A percentile compares a stretch with the other conserved stretches of the same genome.
These are phyloP conservation scores for Raja brachyura DNA, from an alignment of 2,113 vertebrate species.

Conservation along the genomic window DNA sequence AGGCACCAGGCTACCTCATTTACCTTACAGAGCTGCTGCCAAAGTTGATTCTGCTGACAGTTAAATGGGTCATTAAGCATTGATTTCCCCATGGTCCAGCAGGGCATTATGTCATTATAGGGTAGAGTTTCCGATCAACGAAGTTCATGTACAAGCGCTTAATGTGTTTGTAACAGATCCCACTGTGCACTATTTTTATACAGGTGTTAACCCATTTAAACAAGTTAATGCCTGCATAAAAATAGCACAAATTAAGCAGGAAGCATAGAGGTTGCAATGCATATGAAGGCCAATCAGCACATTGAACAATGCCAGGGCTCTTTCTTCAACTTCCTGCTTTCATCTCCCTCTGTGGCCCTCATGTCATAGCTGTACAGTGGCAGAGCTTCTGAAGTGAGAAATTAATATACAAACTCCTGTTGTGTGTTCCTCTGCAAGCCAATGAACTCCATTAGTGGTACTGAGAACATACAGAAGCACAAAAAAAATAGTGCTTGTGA, in stretches of 20 bases:
- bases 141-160: conserved; percentile 7
- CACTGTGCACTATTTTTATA: conserved; percentile 8
- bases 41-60: conserved; percentile 11
- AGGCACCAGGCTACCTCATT: conserved; percentile 10
- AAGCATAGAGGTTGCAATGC: neutral
- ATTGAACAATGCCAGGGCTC: neutral
- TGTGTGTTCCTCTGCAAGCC: no score
- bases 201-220: conserved; percentile 11
- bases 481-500: no score
- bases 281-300: neutral
- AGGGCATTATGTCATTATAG: conserved; percentile 29
- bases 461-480: no score
- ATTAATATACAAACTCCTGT: no score
- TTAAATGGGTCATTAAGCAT: conserved; percentile 34
- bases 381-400: no score
- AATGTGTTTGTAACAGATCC: conserved; percentile 29
- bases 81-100: conserved; percentile 29
- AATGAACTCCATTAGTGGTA: no score
- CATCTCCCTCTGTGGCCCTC: neutral
- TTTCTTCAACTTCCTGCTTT: neutral
- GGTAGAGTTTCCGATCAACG: conserved; percentile 16
- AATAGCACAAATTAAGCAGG: neutral
- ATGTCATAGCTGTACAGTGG: no score
- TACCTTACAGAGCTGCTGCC: conserved; percentile 2
- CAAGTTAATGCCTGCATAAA: conserved; percentile 26